Percentiles rank a stretch among this genome's conserved stretches.
Conservation (phyloP, 2,113 vertebrate species). For the Paraplagusia blochii region DNA sequence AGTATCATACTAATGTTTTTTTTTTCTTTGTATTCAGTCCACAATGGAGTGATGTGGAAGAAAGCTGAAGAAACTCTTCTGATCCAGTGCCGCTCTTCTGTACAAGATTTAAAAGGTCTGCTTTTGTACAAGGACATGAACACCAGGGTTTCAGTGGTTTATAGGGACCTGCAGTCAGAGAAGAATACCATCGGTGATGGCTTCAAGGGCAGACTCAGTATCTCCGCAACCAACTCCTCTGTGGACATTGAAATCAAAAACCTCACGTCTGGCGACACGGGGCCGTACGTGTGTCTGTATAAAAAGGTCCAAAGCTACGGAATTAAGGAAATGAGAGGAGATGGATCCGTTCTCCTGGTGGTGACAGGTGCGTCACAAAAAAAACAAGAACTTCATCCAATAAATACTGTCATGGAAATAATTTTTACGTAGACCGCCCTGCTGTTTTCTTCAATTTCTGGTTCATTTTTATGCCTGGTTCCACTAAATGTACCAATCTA, state of each 20-base stretch:
- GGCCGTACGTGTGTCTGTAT: slow-evolving; percentile 47
- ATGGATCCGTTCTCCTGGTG: slow-evolving; percentile 42
- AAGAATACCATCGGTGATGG: fast-evolving
- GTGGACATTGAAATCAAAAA: slow-evolving; percentile 47
- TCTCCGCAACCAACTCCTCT: fast-evolving
- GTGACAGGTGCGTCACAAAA: slow-evolving; percentile 53
- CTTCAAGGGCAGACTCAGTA: background rate
- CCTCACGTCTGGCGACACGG: slow-evolving; percentile 41
- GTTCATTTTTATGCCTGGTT: too few relatives aligned
- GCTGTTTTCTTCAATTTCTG: too few relatives aligned
- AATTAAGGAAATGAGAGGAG: fast-evolving
- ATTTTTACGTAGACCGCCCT: too few relatives aligned
- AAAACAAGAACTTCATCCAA: too few relatives aligned
- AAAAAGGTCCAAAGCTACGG: fast-evolving
- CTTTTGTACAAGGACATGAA: slow-evolving; percentile 8
- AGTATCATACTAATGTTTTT: background rate
- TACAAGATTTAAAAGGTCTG: fast-evolving
- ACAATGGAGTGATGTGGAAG: background rate
- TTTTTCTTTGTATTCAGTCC: slow-evolving; percentile 3
- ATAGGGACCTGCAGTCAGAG: fast-evolving
- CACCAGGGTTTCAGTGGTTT: fast-evolving
- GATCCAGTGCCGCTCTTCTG: slow-evolving; percentile 22
- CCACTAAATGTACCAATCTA: too few relatives aligned
- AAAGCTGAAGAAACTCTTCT: slow-evolving; percentile 5
- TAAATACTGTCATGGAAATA: too few relatives aligned